Evolutionary conservation across 53 echinoderm and acorn worm species (phyloP).

Genomic region (Patiria pectinifera): DNA sequence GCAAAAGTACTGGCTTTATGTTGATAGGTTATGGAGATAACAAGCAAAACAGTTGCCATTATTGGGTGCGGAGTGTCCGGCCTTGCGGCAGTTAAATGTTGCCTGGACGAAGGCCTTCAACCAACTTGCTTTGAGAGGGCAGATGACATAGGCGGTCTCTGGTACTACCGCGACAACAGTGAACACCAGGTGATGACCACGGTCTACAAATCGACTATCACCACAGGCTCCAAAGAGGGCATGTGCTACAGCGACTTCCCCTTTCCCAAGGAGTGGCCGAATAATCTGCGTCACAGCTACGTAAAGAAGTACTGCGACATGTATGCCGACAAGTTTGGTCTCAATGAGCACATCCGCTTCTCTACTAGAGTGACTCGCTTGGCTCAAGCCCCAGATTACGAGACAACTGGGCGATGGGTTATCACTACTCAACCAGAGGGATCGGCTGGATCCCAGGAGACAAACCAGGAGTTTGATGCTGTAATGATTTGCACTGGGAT

Average conservation of each 20-base stretch:
- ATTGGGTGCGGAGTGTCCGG: slow-evolving; percentile 80
- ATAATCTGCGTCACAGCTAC: slow-evolving; percentile 65
- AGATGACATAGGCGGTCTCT: slow-evolving; percentile 74
- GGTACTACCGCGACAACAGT: slow-evolving; percentile 68
- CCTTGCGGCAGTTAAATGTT: slow-evolving; percentile 76
- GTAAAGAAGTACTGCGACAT: slow-evolving; percentile 47
- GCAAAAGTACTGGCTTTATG: neutral
- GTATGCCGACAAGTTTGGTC: slow-evolving; percentile 81
- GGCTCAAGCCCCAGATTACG: slow-evolving; percentile 72
- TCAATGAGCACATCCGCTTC: slow-evolving; percentile 72
- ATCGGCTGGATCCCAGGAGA: neutral
- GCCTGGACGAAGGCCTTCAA: slow-evolving; percentile 86
- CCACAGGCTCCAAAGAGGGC: slow-evolving; percentile 74
- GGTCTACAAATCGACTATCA: slow-evolving; percentile 73
- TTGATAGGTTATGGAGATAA: neutral
- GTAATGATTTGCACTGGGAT: slow-evolving; percentile 81
- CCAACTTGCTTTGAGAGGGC: slow-evolving; percentile 82
- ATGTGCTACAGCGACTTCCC: slow-evolving; percentile 87
- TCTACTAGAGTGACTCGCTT: slow-evolving; percentile 59
- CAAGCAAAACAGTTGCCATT: slow-evolving; percentile 62
- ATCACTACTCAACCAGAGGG: slow-evolving; percentile 60
- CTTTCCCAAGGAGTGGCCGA: slow-evolving; percentile 78
- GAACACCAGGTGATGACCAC: neutral
- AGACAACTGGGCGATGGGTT: slow-evolving; percentile 75
- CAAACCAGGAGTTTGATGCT: slow-evolving; percentile 72